Evolutionary conservation across 2,888 invertebrate genomes (phyloP), one percentile per base, ranked within the genome.

Genomic region (Adineta ricciae): DNA sequence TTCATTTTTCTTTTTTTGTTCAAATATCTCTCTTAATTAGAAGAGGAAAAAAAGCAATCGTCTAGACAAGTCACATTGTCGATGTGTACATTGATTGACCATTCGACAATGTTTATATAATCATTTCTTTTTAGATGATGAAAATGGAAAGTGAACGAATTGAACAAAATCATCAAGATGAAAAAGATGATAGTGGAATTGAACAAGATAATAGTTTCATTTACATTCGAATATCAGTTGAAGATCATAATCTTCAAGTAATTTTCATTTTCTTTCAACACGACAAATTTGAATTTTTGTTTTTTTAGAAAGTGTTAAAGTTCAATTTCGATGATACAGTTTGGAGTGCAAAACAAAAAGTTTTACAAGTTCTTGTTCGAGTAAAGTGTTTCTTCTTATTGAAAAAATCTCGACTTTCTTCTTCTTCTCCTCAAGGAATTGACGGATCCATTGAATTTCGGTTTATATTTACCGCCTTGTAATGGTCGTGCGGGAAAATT

Each of bases 401-500:
- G 19, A 50, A 50, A 19, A 50, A 50, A 50, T n/a, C n/a, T n/a
- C n/a, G 19, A 50, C 3, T 16, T 19, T 7, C 19, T 11, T 38
- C 9, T 24, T 24, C 8, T 41, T 7, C 9, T 41, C 16, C 46
- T 83, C 21, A 52, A 85, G 73, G 85, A 85, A 73, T 73, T 85
- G 27, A 84, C 83, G 24, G 98, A 99, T 92, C 95, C 96, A 91
- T 96, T 98, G 93, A 99, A 99, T 93, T 99, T 97, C 93, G 98
- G 98, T 87, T 93, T 99, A 88, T 99, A 97, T 93, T 95, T 95
- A 90, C 98, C 98, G 85, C 97, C 98, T 84, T 94, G 95, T 90
- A 97, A 97, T 92, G 97, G 98, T 87, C 94, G 96, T 90, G 97
- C 98, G 86, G 99, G 98, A 86, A 98, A 98, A 92, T 99, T 99